These are phyloP conservation scores for Myiotriccus ornatus DNA, from an alignment of 2,797 vertebrate genomes.

Conservation along the genomic window DNA sequence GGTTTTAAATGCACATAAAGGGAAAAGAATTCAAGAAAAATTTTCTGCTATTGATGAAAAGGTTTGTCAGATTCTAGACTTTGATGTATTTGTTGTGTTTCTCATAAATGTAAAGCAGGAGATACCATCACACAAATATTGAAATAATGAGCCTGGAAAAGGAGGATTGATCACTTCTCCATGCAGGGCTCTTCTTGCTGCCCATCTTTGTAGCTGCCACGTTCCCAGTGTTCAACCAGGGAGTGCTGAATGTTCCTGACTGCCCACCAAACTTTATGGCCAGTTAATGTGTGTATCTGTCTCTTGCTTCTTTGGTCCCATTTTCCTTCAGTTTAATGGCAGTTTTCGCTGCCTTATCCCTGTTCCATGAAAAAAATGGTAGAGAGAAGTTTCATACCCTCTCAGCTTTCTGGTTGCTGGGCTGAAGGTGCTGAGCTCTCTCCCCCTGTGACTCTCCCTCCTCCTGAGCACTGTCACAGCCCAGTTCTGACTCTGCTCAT, in stretches of 20 bases:
- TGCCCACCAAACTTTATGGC: neutral
- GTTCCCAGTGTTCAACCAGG: neutral
- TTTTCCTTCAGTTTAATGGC: neutral
- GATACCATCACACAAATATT: neutral
- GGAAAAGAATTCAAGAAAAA: neutral
- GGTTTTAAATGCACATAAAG: neutral
- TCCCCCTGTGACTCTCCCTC: neutral
- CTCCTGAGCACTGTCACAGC: neutral
- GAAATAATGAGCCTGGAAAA: neutral
- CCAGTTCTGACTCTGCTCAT: neutral
- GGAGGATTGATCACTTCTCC: neutral
- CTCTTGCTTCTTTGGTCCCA: neutral
- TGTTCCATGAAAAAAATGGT: neutral
- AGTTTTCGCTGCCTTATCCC: neutral
- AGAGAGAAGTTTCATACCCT: neutral
- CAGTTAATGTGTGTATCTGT: fast-evolving
- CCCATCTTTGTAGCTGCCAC: neutral
- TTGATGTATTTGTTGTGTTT: neutral
- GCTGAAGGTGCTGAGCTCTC: neutral
- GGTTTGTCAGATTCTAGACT: neutral
- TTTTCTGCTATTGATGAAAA: neutral
- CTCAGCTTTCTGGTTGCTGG: neutral
- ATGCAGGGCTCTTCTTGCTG: neutral
- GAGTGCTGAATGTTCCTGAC: neutral
- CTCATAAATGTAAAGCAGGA: neutral